These are phyloP conservation scores for Drosophila suboccidentalis DNA, from an alignment of 2,888 invertebrate species.

Conservation along the genomic window DNA sequence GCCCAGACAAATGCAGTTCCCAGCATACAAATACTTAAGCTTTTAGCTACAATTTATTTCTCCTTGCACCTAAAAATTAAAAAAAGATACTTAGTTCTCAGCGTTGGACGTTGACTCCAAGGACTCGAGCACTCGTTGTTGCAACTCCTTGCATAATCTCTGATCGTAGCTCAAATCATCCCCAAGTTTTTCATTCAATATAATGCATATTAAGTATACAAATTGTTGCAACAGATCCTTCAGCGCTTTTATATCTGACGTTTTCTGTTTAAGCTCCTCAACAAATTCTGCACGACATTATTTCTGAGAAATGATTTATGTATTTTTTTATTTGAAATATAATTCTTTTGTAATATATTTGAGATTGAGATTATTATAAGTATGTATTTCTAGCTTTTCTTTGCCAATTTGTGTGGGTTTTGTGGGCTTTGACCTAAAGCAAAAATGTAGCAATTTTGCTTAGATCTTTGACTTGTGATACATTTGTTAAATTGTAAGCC, in stretches of 20 bases:
- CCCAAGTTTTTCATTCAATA: constrained; percentile 90
- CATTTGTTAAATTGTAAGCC: neutral
- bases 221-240: constrained; percentile 90
- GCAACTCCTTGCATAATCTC: constrained; percentile 91
- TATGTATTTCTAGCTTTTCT: neutral
- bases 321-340: neutral
- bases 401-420: constrained; percentile 14
- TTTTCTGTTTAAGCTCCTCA: neutral
- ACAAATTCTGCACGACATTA: constrained; percentile 3
- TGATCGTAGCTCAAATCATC: constrained; percentile 90
- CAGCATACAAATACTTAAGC: constrained; percentile 10
- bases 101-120: neutral
- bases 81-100: neutral
- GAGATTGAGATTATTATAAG: neutral
- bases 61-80: neutral
- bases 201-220: constrained; percentile 94
- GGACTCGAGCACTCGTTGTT: constrained; percentile 86
- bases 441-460: neutral
- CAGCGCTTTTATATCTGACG: constrained; percentile 80
- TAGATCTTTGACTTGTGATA: constrained; percentile 14
- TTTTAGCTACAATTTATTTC: constrained; percentile 2
- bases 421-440: constrained; percentile 8
- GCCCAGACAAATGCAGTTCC: constrained; percentile 1
- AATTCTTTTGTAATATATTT: neutral
- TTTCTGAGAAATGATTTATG: neutral